Evolutionary conservation across 2,888 invertebrate species (phyloP).

Genomic region (Noctua janthina): DNA sequence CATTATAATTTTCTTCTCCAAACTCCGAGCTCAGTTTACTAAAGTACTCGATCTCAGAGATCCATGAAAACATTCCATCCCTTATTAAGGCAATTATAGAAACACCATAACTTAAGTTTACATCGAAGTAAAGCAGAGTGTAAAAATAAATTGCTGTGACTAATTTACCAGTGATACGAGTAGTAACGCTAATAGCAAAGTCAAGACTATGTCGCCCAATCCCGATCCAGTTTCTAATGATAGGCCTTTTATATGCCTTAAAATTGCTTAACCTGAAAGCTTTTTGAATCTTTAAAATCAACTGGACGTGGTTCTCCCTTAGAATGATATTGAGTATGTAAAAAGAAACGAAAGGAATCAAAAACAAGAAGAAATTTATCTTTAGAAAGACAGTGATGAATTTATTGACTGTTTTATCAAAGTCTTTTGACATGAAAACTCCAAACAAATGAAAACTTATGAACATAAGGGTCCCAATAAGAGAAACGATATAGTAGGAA

Average conservation of each 20-base stretch:
- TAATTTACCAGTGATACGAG: background rate
- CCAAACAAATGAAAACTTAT: background rate
- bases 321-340: slow-evolving; percentile 9
- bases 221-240: slow-evolving; percentile 16
- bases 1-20: background rate
- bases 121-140: slow-evolving; percentile 24
- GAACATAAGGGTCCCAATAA: slow-evolving; percentile 15
- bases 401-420: background rate
- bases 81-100: slow-evolving; percentile 22
- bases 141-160: background rate
- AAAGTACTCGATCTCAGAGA: slow-evolving; percentile 14
- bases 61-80: slow-evolving; percentile 33
- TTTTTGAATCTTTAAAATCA: slow-evolving; percentile 38
- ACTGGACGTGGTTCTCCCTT: slow-evolving; percentile 6
- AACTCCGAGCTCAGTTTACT: background rate
- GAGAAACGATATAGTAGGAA: slow-evolving; percentile 12
- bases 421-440: background rate
- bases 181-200: background rate
- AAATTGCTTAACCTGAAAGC: slow-evolving; percentile 15
- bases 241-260: background rate
- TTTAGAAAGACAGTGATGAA: background rate
- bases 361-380: background rate
- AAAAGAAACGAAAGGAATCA: slow-evolving; percentile 6
- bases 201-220: background rate
- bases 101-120: slow-evolving; percentile 13